phyloP scores from a whole-genome alignment of 2,113 vertebrate species.

The Caranx melampygus region DNA sequence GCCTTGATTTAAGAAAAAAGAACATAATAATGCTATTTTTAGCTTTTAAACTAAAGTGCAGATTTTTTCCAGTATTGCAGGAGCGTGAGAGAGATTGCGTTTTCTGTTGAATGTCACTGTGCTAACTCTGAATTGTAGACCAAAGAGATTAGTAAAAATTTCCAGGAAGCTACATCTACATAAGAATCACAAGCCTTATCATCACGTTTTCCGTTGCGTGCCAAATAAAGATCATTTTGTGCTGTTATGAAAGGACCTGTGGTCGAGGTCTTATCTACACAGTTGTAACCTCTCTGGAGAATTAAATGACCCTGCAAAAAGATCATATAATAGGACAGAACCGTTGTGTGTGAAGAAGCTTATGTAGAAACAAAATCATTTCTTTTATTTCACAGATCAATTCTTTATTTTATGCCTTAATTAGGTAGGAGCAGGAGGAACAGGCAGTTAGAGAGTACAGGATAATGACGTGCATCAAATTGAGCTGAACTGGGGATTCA shows the following conservation, averaged over 20 bases:
- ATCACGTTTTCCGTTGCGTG: not conserved
- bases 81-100: not conserved
- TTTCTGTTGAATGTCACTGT: slow-evolving; percentile 3
- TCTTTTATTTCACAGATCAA: no score
- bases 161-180: slow-evolving; percentile 51
- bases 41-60: not conserved
- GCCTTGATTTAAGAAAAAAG: not conserved
- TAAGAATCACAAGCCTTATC: not conserved
- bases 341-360: not conserved
- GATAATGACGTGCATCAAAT: no score
- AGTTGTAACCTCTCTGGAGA: not conserved
- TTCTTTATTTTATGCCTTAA: no score
- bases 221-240: not conserved
- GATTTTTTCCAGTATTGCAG: not conserved
- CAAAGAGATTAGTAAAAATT: slow-evolving; percentile 4
- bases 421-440: no score
- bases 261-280: not conserved
- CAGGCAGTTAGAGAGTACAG: no score
- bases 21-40: not conserved
- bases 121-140: not conserved
- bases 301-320: not conserved
- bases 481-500: no score
- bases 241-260: not conserved
- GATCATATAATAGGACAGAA: not conserved
- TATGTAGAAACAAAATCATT: no score